Conservation (phyloP, 2,888 invertebrate genomes). For the Sesamia inferens region DNA sequence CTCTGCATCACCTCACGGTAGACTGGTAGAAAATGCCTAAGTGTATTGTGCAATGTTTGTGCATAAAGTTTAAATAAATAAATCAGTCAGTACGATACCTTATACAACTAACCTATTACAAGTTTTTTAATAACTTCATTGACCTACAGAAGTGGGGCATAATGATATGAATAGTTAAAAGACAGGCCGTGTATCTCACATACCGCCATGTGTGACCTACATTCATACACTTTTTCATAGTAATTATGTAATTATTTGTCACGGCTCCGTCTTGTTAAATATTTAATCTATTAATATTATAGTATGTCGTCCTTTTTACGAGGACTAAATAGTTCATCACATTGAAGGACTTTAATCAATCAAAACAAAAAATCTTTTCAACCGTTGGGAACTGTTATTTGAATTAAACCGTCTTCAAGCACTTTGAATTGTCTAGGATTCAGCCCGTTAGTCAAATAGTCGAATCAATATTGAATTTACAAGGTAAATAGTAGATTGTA, state of each 20-base stretch:
- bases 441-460: not conserved
- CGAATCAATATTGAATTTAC: too few relatives aligned
- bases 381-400: not conserved
- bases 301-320: conserved; percentile 4
- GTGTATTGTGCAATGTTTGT: too few relatives aligned
- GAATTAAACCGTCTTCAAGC: not conserved
- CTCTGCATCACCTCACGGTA: too few relatives aligned
- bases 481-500: too few relatives aligned
- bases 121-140: conserved; percentile 45
- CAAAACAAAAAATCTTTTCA: not conserved
- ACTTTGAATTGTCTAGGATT: not conserved
- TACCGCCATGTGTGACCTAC: conserved; percentile 43
- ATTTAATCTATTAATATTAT: conserved; percentile 16
- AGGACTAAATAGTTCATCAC: not conserved
- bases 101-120: not conserved
- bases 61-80: too few relatives aligned
- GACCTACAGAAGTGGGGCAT: conserved; percentile 57
- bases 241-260: conserved; percentile 32
- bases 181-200: conserved; percentile 57
- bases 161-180: conserved; percentile 64
- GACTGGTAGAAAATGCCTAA: too few relatives aligned
- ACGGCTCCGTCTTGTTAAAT: conserved; percentile 19
- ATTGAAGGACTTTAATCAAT: not conserved
- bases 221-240: conserved; percentile 43
- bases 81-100: not conserved